Conservation (phyloP, 1,140 invertebrate species). For the Drosophila grimshawi region DNA sequence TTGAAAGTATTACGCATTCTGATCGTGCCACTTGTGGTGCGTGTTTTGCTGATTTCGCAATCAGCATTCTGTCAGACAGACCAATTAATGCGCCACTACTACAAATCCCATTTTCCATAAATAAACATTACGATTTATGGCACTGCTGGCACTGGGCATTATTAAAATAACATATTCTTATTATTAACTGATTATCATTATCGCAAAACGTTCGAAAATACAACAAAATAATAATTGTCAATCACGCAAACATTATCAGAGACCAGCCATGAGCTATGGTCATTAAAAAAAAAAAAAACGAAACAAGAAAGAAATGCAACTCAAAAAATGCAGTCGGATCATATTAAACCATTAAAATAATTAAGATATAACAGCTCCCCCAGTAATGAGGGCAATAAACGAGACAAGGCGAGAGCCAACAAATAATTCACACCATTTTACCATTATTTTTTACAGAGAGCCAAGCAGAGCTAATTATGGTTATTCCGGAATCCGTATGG, state of each 20-base stretch:
- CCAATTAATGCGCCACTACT: conserved; percentile 67
- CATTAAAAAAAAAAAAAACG: conserved; percentile 37
- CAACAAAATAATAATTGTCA: conserved; percentile 61
- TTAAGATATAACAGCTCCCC: conserved; percentile 70
- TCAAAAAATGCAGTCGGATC: conserved; percentile 57
- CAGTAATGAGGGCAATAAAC: conserved; percentile 55
- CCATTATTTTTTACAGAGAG: conserved; percentile 2
- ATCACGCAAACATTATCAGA: conserved; percentile 66
- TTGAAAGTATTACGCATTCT: conserved; percentile 48
- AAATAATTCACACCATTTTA: conserved; percentile 59
- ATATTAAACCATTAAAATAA: conserved; percentile 80
- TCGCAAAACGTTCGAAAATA: conserved; percentile 26
- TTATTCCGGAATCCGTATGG: conserved; percentile 10
- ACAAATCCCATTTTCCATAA: conserved; percentile 76
- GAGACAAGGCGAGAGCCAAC: conserved; percentile 27
- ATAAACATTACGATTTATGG: conserved; percentile 69
- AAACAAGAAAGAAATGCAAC: conserved; percentile 15
- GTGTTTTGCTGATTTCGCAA: conserved; percentile 21
- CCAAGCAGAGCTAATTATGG: conserved; percentile 65
- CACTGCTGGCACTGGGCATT: conserved; percentile 32
- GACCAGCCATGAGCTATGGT: conserved; percentile 7
- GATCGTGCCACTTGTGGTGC: conserved; percentile 54
- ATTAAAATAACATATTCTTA: conserved; percentile 62
- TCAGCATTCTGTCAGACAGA: background rate
- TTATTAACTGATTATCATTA: conserved; percentile 57